Evolutionary conservation across 2,888 invertebrate genomes (phyloP).

Genomic region (Melipona bicolor): DNA sequence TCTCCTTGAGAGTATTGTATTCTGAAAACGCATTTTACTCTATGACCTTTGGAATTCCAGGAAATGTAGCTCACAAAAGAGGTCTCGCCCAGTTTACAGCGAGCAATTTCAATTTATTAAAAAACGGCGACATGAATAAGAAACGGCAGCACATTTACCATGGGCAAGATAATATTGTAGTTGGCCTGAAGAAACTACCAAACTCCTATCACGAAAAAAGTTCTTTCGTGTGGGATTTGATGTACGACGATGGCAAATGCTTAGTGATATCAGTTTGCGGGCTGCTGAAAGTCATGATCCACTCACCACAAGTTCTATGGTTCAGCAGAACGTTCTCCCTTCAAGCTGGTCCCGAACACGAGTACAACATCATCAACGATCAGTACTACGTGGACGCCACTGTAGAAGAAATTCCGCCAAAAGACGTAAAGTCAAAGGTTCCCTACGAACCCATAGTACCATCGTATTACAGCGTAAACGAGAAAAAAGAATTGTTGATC

Average conservation of each 20-base stretch:
- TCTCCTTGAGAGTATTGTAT: conserved; percentile 86
- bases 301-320: conserved; percentile 81
- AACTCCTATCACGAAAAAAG: conserved; percentile 85
- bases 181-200: conserved; percentile 83
- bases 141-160: conserved; percentile 67
- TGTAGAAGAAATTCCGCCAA: conserved; percentile 8
- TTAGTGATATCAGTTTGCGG: conserved; percentile 85
- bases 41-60: conserved; percentile 82
- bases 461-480: conserved; percentile 73
- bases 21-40: conserved; percentile 88
- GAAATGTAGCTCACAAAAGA: conserved; percentile 50
- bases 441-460: conserved; percentile 65
- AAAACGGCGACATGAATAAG: conserved; percentile 57
- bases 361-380: conserved; percentile 81
- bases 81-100: conserved; percentile 42
- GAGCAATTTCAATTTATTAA: conserved; percentile 83
- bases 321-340: conserved; percentile 84
- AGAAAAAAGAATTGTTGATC: conserved; percentile 75
- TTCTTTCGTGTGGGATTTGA: conserved; percentile 83
- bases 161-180: conserved; percentile 77
- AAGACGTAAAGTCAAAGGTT: conserved; percentile 9
- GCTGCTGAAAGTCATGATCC: conserved; percentile 84
- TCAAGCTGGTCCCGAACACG: conserved; percentile 75
- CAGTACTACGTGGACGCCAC: conserved; percentile 76
- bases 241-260: conserved; percentile 66